phyloP scores from a whole-genome alignment of 1,140 invertebrate species.

The Samia ricini region DNA sequence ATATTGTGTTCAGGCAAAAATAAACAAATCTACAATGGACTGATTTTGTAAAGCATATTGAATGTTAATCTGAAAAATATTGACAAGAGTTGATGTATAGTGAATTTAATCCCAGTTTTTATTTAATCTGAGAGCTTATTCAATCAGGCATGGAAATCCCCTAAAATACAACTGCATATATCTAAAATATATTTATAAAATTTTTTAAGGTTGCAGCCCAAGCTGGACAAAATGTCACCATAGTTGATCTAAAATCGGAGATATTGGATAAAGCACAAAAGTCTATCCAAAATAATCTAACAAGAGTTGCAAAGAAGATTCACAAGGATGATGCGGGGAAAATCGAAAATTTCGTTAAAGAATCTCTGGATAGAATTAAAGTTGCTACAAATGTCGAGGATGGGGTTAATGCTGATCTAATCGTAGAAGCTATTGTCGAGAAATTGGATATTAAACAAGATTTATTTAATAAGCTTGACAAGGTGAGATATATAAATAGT shows the following conservation, averaged over 20 bases:
- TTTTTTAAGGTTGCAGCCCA: constrained; percentile 86
- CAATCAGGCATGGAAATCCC: too few relatives aligned
- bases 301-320: constrained; percentile 87
- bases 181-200: too few relatives aligned
- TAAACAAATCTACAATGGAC: too few relatives aligned
- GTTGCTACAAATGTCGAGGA: constrained; percentile 68
- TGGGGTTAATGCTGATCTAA: constrained; percentile 80
- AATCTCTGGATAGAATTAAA: constrained; percentile 79
- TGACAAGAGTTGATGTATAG: too few relatives aligned
- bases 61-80: too few relatives aligned
- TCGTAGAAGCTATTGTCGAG: constrained; percentile 93
- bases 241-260: constrained; percentile 86
- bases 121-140: too few relatives aligned
- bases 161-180: not conserved
- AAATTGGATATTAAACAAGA: constrained; percentile 88
- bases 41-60: too few relatives aligned
- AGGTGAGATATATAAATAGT: constrained; percentile 42
- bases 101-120: too few relatives aligned
- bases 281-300: constrained; percentile 83
- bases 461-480: constrained; percentile 83
- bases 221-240: constrained; percentile 85
- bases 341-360: constrained; percentile 81
- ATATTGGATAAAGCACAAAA: constrained; percentile 84
- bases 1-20: too few relatives aligned
- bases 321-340: constrained; percentile 82